Conservation (phyloP, 2,888 invertebrate species). For the Platycheirus albimanus region DNA sequence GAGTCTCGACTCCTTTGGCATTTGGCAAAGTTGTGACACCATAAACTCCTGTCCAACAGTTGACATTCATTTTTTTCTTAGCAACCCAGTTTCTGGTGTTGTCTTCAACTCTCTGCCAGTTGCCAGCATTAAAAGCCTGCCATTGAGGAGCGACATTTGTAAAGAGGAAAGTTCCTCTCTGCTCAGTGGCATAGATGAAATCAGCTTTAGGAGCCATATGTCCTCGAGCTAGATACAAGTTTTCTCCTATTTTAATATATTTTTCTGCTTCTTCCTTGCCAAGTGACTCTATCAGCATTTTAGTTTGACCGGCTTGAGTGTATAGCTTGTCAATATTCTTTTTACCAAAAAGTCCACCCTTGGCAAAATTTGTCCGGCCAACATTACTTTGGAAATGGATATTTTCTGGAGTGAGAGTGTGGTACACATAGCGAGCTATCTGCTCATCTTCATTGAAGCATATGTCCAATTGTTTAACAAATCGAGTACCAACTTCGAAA, state of each 20-base stretch:
- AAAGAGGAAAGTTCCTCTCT: constrained; percentile 84
- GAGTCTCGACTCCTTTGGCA: constrained; percentile 79
- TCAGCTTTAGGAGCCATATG: constrained; percentile 84
- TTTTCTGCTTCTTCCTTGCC: constrained; percentile 41
- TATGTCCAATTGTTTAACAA: constrained; percentile 80
- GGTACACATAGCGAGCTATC: constrained; percentile 80
- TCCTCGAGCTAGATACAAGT: constrained; percentile 82
- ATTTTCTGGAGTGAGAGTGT: constrained; percentile 80
- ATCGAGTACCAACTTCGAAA: constrained; percentile 73
- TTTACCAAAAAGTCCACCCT: constrained; percentile 78
- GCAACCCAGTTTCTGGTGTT: constrained; percentile 82
- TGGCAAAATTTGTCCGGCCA: constrained; percentile 78
- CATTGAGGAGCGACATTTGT: constrained; percentile 84
- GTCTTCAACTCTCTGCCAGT: constrained; percentile 84
- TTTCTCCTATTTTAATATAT: constrained; percentile 76
- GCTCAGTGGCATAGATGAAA: constrained; percentile 83
- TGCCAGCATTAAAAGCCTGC: constrained; percentile 85
- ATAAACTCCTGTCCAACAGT: constrained; percentile 85
- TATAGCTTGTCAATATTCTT: constrained; percentile 80
- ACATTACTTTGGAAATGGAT: constrained; percentile 81
- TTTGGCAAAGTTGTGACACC: constrained; percentile 84
- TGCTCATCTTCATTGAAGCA: constrained; percentile 81
- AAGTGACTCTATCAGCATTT: neutral
- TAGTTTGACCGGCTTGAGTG: constrained; percentile 78
- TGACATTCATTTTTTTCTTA: constrained; percentile 79